Base-by-base conservation (phyloP, 2,888 invertebrate species). In the Drosophila austrosaltans region DNA sequence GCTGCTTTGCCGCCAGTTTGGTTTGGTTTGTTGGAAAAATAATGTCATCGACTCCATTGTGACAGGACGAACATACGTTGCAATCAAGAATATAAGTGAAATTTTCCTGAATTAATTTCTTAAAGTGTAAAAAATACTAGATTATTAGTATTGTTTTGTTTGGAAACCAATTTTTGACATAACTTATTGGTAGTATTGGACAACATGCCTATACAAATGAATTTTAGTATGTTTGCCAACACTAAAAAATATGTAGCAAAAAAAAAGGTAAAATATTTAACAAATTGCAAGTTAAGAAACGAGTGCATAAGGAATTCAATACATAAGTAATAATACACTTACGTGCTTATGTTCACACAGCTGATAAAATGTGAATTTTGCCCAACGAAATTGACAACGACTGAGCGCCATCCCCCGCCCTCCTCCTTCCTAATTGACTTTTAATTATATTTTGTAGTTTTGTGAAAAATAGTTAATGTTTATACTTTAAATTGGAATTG, bases 161-260 rank as follows among this genome's bases (percentile, higher is more conserved):
- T 48, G 22, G 22, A 48, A 22, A 10, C 22, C 48, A 48, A 48
- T 22, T 48, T 48, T 48, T 20, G 48, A 22, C 48, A 48, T 44
- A 44, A 44, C 44, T 7, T 8, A 8, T 20, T 44, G 10, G 0
- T 48, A 48, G 48, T 22, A 48, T 10, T 48, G 48, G 10, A 22
- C 48, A 22, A 48, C 36, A 36, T 36, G 36, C 1, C 8, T 36
- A 2, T 48, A 48, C 22, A 42, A 48, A 48, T 48, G 10, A 42
- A 25, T 12, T 53, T 22, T 12, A 28, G 25, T 28, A n/a, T 60
- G 56, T 44, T 71, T 40, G 8, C 71, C 72, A 72, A 72, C 72
- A 72, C 72, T 71, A 25, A 6, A 30, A 53, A 53, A 53, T 62
- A 71, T 72, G 66, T 72, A 53, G 44, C 66, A 71, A 71, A 63